phyloP scores from a whole-genome alignment of 2,888 invertebrate species.

The Trachelus troglodyta region DNA sequence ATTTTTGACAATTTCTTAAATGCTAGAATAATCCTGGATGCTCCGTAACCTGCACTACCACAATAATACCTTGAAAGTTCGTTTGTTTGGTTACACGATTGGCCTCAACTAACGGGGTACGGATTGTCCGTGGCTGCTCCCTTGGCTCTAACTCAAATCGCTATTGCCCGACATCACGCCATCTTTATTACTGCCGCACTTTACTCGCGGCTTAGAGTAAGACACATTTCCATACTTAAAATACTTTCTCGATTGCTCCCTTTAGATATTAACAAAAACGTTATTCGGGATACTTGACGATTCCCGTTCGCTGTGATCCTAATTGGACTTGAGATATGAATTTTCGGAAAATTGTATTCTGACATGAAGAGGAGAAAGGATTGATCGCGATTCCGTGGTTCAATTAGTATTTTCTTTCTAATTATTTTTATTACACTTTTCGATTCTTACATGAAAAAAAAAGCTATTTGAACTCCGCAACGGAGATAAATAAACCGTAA shows the following conservation, averaged over 20 bases:
- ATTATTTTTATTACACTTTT: not conserved
- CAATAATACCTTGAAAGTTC: constrained; percentile 41
- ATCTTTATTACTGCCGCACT: constrained; percentile 33
- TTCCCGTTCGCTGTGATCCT: not conserved
- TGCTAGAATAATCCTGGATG: not conserved
- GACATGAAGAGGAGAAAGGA: not conserved
- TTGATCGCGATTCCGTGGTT: not conserved
- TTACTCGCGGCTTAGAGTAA: not conserved
- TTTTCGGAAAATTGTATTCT: not conserved
- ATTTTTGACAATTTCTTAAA: not conserved
- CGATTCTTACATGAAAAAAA: not conserved
- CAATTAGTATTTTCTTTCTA: not conserved
- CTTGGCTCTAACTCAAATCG: constrained; percentile 37
- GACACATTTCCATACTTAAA: not conserved
- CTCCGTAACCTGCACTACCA: constrained; percentile 33
- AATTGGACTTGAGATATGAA: not conserved
- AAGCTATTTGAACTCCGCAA: too few species aligned
- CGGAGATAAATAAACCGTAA: not conserved
- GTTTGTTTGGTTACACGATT: constrained; percentile 43
- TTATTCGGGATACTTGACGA: not conserved
- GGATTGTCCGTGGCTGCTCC: constrained; percentile 36
- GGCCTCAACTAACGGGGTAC: constrained; percentile 29
- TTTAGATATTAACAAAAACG: not conserved
- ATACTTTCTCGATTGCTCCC: not conserved
- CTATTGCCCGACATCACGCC: constrained; percentile 46